phyloP scores from a whole-genome alignment of 1,140 invertebrate species.

The Ericerus pela region DNA sequence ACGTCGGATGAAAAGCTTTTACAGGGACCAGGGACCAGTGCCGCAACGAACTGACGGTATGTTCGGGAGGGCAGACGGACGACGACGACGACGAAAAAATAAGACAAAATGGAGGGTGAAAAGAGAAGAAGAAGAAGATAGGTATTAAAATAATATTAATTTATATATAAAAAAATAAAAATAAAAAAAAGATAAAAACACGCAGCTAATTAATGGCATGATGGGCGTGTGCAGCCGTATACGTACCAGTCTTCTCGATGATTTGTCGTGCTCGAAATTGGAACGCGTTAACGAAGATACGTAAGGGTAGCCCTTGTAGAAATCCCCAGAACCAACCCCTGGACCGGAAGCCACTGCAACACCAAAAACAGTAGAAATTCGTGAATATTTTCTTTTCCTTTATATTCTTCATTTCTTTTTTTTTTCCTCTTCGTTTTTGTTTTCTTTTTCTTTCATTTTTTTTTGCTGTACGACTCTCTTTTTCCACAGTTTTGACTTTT shows the following conservation, averaged over 20 bases:
- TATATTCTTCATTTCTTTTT: neutral
- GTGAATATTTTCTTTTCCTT: neutral
- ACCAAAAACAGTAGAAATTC: conserved; percentile 29
- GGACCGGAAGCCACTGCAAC: conserved; percentile 49
- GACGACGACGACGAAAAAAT: too few relatives aligned
- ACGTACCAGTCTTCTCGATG: conserved; percentile 51
- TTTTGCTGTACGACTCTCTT: too few relatives aligned
- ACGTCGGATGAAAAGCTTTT: too few relatives aligned
- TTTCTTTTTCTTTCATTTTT: neutral
- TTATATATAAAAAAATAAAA: neutral
- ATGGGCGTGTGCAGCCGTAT: too few relatives aligned
- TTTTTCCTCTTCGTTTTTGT: neutral
- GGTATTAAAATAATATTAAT: conserved; percentile 18
- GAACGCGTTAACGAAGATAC: conserved; percentile 33
- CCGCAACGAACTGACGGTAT: too few relatives aligned
- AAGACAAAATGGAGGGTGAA: too few relatives aligned
- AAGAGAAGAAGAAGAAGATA: conserved; percentile 27
- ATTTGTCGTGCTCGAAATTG: conserved; percentile 41
- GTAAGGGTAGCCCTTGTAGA: conserved; percentile 49
- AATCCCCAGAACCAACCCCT: conserved; percentile 55
- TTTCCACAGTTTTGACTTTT: too few relatives aligned
- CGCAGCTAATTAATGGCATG: too few relatives aligned
- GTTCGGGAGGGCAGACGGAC: too few relatives aligned
- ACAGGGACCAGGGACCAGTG: too few relatives aligned
- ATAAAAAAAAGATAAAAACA: too few relatives aligned